Evolutionary conservation across 2,797 vertebrate species (phyloP).

Genomic region (Trichosurus vulpecula): DNA sequence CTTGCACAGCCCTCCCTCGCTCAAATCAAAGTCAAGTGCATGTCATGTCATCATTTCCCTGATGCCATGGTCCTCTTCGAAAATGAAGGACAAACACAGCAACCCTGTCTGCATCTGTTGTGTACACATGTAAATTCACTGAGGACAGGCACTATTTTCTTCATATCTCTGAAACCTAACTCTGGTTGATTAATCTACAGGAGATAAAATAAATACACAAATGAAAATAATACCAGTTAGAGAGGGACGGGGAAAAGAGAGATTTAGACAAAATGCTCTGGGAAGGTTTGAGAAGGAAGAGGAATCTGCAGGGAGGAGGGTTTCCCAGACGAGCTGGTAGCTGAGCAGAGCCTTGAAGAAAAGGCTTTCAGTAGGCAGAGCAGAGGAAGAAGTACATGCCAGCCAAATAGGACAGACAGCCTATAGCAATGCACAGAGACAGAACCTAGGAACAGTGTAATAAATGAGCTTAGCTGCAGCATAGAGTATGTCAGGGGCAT

Average conservation of each 20-base stretch:
- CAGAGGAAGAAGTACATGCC: neutral
- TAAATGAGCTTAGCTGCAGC: neutral
- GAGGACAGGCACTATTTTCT: neutral
- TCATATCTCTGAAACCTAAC: neutral
- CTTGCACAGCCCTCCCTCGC: too few relatives aligned
- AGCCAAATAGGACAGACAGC: neutral
- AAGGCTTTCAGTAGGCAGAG: neutral
- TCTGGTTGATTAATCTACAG: neutral
- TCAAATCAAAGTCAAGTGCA: too few relatives aligned
- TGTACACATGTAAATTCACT: neutral
- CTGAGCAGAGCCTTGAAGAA: neutral
- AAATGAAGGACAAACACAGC: too few relatives aligned
- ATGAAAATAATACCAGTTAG: neutral
- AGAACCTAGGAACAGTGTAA: neutral
- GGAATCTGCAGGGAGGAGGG: neutral
- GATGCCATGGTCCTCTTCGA: too few relatives aligned
- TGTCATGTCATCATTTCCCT: too few relatives aligned
- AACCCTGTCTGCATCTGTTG: neutral
- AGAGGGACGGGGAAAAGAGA: neutral
- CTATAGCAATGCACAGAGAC: neutral
- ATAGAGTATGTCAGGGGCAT: neutral
- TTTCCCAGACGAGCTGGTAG: neutral
- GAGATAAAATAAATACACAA: neutral
- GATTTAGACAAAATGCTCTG: neutral
- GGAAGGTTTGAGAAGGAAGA: neutral